Evolutionary conservation across 2,113 vertebrate genomes (phyloP), one percentile per base, ranked within the genome.

Genomic region (Oreochromis spilurus): DNA sequence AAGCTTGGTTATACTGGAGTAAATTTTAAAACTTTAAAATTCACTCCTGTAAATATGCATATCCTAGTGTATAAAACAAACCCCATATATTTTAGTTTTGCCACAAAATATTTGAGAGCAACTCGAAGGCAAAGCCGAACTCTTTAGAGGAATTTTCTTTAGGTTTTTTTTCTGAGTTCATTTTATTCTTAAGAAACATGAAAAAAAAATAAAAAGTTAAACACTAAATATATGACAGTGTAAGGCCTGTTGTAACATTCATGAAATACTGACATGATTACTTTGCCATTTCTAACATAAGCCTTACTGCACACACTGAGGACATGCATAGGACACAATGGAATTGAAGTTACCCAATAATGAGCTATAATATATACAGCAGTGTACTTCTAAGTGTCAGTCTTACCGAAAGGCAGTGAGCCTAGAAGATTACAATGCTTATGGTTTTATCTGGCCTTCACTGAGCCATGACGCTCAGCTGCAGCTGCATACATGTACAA

Each of bases 181-280:
- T 67, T 88, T 90, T 48, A 52, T 91, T 67, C 57, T 80, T 80
- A 72, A 60, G 88, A 79, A 91, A 84, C 83, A 88, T 70, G 1
- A 93, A 92, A 87, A 84, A 91, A 89, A 85, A 48, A 80, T 54
- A 84, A 91, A 94, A 80, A 88, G 85, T 91, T 85, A 91, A 88
- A 90, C 87, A 83, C 86, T 85, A 86, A 86, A 92, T 72, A 91
- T 79, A 55, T 36, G 65, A 87, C 79, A 84, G 82, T 84, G 72
- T 87, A 90, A 91, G 92, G 89, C 86, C 90, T 83, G 85, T 29
- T 95, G 94, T 96, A 96, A 96, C 95, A 96, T 95, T 95, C 77
- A 84, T 89, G 62, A 91, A 93, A 92, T 88, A 89, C 89, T 90
- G 75, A 90, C 87, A 91, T 90, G 82, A 88, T 87, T 11, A 24